phyloP scores from a whole-genome alignment of 2,797 vertebrate genomes.

The Typhlichthys subterraneus region DNA sequence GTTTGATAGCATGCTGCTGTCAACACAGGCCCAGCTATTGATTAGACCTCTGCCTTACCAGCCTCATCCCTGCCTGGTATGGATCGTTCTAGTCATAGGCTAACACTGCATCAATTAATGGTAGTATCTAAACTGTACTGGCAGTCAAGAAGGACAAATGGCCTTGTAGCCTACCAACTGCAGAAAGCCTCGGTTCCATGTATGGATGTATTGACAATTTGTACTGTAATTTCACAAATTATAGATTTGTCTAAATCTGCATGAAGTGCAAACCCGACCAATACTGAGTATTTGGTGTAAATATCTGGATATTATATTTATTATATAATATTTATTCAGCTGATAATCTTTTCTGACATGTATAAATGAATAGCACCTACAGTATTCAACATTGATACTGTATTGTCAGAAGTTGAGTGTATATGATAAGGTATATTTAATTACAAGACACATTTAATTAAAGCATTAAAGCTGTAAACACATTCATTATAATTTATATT shows the following conservation, averaged over 20 bases:
- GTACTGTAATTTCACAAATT: slow-evolving; percentile 48
- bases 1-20: slow-evolving; percentile 71
- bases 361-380: slow-evolving; percentile 11
- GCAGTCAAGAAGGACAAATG: slow-evolving; percentile 70
- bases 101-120: slow-evolving; percentile 77
- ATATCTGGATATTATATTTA: too few species aligned
- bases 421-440: too few species aligned
- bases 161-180: slow-evolving; percentile 58
- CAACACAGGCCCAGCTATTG: slow-evolving; percentile 71
- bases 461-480: too few species aligned
- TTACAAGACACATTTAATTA: too few species aligned
- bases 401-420: too few species aligned
- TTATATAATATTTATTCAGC: too few species aligned
- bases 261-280: not conserved
- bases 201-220: slow-evolving; percentile 58
- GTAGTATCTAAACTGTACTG: slow-evolving; percentile 66
- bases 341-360: slow-evolving; percentile 8
- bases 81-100: slow-evolving; percentile 72
- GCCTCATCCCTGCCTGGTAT: slow-evolving; percentile 61
- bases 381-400: too few species aligned
- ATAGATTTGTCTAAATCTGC: slow-evolving; percentile 51
- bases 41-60: slow-evolving; percentile 67
- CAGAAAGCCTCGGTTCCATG: slow-evolving; percentile 60
- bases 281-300: not conserved
- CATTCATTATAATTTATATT: too few species aligned